A percentile compares a stretch with the other conserved stretches of the same genome.
Evolutionary conservation across 1,140 invertebrate species (phyloP).

Genomic region (Sycophila sp.): DNA sequence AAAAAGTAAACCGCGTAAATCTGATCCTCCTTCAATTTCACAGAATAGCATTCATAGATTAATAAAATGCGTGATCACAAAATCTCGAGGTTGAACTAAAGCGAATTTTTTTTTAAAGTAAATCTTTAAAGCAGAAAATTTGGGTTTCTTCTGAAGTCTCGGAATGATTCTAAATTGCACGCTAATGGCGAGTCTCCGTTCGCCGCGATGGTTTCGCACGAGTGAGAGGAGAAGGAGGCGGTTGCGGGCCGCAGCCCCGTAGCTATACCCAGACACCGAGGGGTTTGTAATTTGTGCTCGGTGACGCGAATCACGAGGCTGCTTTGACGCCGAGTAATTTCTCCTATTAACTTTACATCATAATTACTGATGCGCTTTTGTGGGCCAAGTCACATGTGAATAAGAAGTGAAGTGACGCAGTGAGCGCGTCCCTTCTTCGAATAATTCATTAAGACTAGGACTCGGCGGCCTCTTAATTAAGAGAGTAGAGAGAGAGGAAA

Average conservation of each 20-base stretch:
- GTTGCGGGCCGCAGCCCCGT: neutral
- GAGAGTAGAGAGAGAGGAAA: neutral
- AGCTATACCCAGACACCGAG: conserved; percentile 24
- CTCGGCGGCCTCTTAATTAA: conserved; percentile 12
- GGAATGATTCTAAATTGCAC: conserved; percentile 55
- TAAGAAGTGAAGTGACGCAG: neutral
- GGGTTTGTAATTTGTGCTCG: conserved; percentile 55
- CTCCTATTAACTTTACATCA: conserved; percentile 48
- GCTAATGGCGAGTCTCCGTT: conserved; percentile 45
- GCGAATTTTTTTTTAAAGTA: conserved; percentile 25
- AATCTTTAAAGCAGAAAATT: conserved; percentile 34
- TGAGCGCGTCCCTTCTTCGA: neutral
- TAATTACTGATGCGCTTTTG: conserved; percentile 49
- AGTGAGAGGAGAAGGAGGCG: neutral
- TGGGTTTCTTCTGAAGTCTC: conserved; percentile 52
- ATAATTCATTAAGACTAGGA: conserved; percentile 5
- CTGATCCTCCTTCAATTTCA: too few species aligned
- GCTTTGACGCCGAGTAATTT: conserved; percentile 51
- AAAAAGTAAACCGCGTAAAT: too few species aligned
- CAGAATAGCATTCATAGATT: too few species aligned
- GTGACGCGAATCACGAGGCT: conserved; percentile 46
- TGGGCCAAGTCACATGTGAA: conserved; percentile 42
- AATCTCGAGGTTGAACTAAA: neutral
- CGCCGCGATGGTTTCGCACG: neutral
- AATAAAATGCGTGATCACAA: neutral